Evolutionary conservation across 2,888 invertebrate species (phyloP).

Genomic region (Himalopsyche kuldschensis): DNA sequence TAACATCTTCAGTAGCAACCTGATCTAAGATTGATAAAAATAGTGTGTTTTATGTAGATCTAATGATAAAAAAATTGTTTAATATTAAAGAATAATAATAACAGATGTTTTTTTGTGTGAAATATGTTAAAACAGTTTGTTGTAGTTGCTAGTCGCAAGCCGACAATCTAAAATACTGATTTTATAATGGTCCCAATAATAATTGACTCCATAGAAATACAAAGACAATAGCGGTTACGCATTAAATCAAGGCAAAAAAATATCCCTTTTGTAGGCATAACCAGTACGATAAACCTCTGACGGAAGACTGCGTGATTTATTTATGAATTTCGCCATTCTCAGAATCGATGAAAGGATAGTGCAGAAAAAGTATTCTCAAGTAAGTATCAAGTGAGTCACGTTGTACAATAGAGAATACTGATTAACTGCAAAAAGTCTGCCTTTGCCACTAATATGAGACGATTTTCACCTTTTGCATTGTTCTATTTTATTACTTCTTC

Average conservation of each 20-base stretch:
- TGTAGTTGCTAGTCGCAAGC: not conserved
- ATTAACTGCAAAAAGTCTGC: not conserved
- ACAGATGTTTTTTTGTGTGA: too few relatives aligned
- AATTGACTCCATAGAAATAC: not conserved
- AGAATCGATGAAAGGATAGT: not conserved
- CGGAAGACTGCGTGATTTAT: not conserved
- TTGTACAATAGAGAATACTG: not conserved
- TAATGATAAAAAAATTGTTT: too few relatives aligned
- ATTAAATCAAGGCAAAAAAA: not conserved
- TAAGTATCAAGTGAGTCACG: constrained; percentile 8
- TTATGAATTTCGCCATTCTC: not conserved
- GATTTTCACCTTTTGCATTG: not conserved
- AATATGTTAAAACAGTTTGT: too few relatives aligned
- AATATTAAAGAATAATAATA: too few relatives aligned
- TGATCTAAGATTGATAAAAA: too few relatives aligned
- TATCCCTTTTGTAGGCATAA: not conserved
- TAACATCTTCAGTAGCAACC: too few relatives aligned
- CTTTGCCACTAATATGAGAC: not conserved
- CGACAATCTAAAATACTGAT: not conserved
- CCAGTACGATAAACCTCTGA: not conserved
- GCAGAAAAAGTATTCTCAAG: constrained; percentile 11
- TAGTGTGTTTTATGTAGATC: too few relatives aligned
- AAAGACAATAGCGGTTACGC: not conserved
- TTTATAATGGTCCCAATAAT: not conserved
- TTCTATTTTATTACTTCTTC: not conserved